Conservation (phyloP, 2,888 invertebrate genomes). For the Mythimna vitellina region DNA sequence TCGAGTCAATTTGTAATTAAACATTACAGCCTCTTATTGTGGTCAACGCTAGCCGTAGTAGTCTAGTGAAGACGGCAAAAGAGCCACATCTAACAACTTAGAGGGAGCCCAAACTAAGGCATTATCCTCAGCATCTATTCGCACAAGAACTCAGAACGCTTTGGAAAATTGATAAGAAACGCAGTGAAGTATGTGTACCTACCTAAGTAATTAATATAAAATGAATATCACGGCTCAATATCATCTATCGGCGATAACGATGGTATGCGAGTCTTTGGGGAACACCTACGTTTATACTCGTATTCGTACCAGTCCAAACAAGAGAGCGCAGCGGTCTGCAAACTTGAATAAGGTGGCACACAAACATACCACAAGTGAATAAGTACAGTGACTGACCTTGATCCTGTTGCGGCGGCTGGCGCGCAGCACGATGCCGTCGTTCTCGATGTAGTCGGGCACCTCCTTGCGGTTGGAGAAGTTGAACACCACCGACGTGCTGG, state of each 20-base stretch:
- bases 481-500: conserved; percentile 95
- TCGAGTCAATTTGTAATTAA: conserved; percentile 13
- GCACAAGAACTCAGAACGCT: neutral
- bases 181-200: neutral
- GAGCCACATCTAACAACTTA: neutral
- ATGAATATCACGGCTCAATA: conserved; percentile 13
- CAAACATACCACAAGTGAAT: neutral
- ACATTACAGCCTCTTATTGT: neutral
- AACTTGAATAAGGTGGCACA: neutral
- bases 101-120: too few relatives aligned
- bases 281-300: conserved; percentile 4
- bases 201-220: conserved; percentile 14
- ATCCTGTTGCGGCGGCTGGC: conserved; percentile 92
- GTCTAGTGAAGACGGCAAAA: neutral
- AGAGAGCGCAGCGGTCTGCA: conserved; percentile 2
- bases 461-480: conserved; percentile 96
- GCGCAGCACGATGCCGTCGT: conserved; percentile 95
- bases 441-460: conserved; percentile 97
- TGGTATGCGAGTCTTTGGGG: conserved; percentile 23
- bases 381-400: conserved; percentile 91
- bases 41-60: neutral
- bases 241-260: conserved; percentile 46
- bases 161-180: conserved; percentile 15
- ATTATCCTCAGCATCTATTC: conserved; percentile 4
- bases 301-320: conserved; percentile 21